Conservation (phyloP, 1,140 invertebrate genomes). For the Anthonomus grandis region DNA sequence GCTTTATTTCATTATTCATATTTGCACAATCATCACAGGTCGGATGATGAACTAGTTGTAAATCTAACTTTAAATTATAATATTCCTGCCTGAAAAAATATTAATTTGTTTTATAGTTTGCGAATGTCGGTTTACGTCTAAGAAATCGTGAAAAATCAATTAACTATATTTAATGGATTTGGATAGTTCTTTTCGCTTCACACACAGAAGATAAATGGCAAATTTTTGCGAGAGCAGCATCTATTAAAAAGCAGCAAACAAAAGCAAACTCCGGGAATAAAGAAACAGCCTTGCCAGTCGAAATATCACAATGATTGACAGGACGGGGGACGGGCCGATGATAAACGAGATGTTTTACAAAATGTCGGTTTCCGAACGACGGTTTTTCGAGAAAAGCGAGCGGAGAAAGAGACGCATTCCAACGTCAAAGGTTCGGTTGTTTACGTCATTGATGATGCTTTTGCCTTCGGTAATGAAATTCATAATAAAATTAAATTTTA, state of each 20-base stretch:
- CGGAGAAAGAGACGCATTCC: slow-evolving; percentile 18
- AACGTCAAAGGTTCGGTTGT: too few species aligned
- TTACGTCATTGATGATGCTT: too few species aligned
- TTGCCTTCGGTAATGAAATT: too few species aligned
- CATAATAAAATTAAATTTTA: too few species aligned
- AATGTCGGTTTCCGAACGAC: slow-evolving; percentile 45
- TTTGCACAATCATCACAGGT: slow-evolving; percentile 40
- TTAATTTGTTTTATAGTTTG: too few species aligned
- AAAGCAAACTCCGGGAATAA: slow-evolving; percentile 24
- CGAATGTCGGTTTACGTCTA: too few species aligned
- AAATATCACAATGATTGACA: slow-evolving; percentile 46
- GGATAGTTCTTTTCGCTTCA: not conserved
- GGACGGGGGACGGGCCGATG: slow-evolving; percentile 41
- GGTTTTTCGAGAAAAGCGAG: slow-evolving; percentile 16
- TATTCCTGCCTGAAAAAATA: too few species aligned
- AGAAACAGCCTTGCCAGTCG: slow-evolving; percentile 29
- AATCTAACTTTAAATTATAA: too few species aligned
- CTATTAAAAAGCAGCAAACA: slow-evolving; percentile 32
- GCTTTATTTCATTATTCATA: slow-evolving; percentile 44
- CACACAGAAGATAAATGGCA: slow-evolving; percentile 13
- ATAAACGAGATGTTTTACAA: slow-evolving; percentile 46
- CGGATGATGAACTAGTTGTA: too few species aligned
- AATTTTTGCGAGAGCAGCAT: slow-evolving; percentile 13
- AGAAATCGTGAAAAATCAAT: not conserved
- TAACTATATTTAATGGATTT: not conserved